These are phyloP conservation scores for Todiramphus chloris DNA, from an alignment of 2,113 vertebrate genomes.

Conservation along the genomic window DNA sequence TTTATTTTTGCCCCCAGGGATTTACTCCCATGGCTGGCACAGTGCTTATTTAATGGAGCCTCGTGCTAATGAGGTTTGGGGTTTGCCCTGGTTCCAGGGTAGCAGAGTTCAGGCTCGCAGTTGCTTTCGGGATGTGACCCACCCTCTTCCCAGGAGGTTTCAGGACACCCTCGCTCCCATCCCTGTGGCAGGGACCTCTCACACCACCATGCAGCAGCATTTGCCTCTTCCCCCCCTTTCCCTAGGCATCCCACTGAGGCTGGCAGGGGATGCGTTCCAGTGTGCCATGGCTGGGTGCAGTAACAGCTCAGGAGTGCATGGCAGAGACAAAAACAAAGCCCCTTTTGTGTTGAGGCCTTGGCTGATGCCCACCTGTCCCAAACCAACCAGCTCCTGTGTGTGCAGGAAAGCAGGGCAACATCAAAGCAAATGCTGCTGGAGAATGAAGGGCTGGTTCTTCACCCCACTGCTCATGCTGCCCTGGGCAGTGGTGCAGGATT, in stretches of 20 bases:
- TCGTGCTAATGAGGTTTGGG: background rate
- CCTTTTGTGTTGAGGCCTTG: background rate
- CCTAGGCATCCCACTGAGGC: too few relatives aligned
- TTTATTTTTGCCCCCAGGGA: background rate
- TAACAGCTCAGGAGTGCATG: fast-evolving
- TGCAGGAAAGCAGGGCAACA: fast-evolving
- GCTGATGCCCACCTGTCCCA: background rate
- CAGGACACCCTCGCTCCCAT: fast-evolving
- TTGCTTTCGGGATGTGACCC: fast-evolving
- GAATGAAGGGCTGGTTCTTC: background rate
- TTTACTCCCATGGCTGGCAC: fast-evolving
- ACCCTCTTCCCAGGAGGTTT: background rate
- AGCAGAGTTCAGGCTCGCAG: background rate
- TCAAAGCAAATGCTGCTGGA: background rate
- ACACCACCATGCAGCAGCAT: fast-evolving
- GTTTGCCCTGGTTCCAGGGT: background rate
- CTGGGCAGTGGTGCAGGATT: too few relatives aligned
- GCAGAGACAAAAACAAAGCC: background rate
- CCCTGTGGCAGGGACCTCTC: background rate
- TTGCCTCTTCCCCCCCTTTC: background rate
- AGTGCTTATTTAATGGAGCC: background rate
- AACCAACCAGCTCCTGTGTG: background rate
- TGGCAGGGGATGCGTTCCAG: too few relatives aligned
- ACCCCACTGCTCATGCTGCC: background rate
- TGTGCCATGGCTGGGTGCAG: background rate